Percentiles rank a stretch among this genome's conserved stretches.
These are phyloP conservation scores for Macrocentrus cingulum DNA, from an alignment of 1,140 invertebrate genomes.

Conservation along the genomic window DNA sequence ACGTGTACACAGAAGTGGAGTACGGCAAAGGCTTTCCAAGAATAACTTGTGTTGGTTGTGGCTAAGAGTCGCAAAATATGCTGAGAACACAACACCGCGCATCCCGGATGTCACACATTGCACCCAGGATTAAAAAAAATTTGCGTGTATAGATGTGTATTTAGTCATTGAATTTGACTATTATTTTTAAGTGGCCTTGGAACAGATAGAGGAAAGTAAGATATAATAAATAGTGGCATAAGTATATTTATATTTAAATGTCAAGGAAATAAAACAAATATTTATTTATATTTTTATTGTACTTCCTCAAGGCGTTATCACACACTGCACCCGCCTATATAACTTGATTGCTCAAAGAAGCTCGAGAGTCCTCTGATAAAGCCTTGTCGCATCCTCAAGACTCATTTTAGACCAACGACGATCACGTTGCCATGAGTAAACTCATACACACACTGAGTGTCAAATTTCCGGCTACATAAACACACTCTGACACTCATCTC, in stretches of 20 bases:
- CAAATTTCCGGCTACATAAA: too few relatives aligned
- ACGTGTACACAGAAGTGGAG: not conserved
- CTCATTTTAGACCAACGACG: conserved; percentile 1
- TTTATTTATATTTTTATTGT: conserved; percentile 5
- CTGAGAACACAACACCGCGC: conserved; percentile 10
- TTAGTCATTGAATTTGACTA: too few relatives aligned
- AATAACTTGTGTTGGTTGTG: conserved; percentile 13
- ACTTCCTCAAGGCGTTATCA: too few relatives aligned
- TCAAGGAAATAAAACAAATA: too few relatives aligned
- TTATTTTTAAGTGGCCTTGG: too few relatives aligned
- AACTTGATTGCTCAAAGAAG: not conserved
- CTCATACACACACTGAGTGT: too few relatives aligned
- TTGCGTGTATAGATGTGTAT: too few relatives aligned
- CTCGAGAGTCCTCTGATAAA: conserved; percentile 5
- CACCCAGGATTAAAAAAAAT: not conserved
- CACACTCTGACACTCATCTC: too few relatives aligned
- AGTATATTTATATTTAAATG: too few relatives aligned
- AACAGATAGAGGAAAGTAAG: too few relatives aligned
- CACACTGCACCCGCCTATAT: too few relatives aligned
- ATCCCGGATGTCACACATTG: conserved; percentile 24
- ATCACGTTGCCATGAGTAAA: not conserved
- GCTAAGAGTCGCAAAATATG: not conserved
- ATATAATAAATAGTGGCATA: too few relatives aligned
- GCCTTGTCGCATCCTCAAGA: conserved; percentile 1
- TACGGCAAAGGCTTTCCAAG: conserved; percentile 5